Evolutionary conservation across 2,113 vertebrate species (phyloP).

Genomic region (Dissostichus mawsoni): DNA sequence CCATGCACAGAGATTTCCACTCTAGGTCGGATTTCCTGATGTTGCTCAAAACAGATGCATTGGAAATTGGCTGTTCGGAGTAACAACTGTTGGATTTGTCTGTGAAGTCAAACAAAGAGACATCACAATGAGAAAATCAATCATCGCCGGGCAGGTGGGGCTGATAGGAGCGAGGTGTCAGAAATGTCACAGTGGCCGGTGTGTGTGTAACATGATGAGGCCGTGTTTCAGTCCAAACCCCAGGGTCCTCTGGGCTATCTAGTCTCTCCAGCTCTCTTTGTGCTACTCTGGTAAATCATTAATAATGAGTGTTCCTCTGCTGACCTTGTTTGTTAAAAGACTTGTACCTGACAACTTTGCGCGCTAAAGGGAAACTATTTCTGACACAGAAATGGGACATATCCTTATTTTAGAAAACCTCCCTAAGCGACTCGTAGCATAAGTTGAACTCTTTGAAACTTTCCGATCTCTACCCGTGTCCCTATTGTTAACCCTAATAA

Average conservation of each 20-base stretch:
- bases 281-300: slow-evolving; percentile 81
- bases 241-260: slow-evolving; percentile 74
- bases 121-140: slow-evolving; percentile 64
- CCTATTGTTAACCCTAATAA: slow-evolving; percentile 77
- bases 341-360: slow-evolving; percentile 81
- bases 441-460: slow-evolving; percentile 50
- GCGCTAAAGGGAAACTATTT: slow-evolving; percentile 59
- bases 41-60: slow-evolving; percentile 52
- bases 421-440: slow-evolving; percentile 38
- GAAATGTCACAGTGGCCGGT: slow-evolving; percentile 63
- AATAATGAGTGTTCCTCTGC: slow-evolving; percentile 77
- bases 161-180: slow-evolving; percentile 66
- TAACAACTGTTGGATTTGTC: background rate
- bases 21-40: slow-evolving; percentile 61
- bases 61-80: slow-evolving; percentile 28
- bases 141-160: slow-evolving; percentile 55
- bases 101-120: slow-evolving; percentile 26
- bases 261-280: slow-evolving; percentile 71
- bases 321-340: slow-evolving; percentile 84
- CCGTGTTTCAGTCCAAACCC: slow-evolving; percentile 69
- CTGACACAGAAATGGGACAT: slow-evolving; percentile 43
- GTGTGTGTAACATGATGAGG: slow-evolving; percentile 77
- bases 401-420: slow-evolving; percentile 43
- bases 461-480: slow-evolving; percentile 37
- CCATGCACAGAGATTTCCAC: slow-evolving; percentile 44